Evolutionary conservation across 2,888 invertebrate genomes (phyloP).

Genomic region (Cataglyphis rosenhaueri): DNA sequence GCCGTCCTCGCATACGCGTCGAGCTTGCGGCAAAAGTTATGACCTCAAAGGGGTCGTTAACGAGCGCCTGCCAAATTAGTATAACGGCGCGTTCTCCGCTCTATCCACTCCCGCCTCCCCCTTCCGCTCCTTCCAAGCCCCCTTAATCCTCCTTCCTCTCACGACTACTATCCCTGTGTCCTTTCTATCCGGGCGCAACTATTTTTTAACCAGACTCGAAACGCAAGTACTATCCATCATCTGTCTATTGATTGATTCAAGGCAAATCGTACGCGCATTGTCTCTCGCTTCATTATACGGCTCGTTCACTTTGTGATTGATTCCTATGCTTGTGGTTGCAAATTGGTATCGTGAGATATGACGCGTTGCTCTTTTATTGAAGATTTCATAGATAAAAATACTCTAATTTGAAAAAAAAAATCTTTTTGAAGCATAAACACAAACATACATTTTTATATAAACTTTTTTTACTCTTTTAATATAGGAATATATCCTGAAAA

Average conservation of each 20-base stretch:
- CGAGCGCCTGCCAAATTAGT: conserved; percentile 81
- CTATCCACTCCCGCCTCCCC: conserved; percentile 17
- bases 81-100: conserved; percentile 73
- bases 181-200: conserved; percentile 13
- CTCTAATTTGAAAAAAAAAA: neutral
- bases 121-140: neutral
- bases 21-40: conserved; percentile 79
- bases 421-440: no score
- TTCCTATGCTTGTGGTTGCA: conserved; percentile 14
- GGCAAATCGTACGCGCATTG: conserved; percentile 33
- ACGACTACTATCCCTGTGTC: neutral
- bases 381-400: neutral
- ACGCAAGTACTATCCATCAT: conserved; percentile 44
- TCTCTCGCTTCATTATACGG: conserved; percentile 43
- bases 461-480: neutral
- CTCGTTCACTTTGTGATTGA: conserved; percentile 43
- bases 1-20: conserved; percentile 52
- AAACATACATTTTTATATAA: neutral
- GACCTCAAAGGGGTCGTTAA: conserved; percentile 84
- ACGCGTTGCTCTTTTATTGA: neutral
- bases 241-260: conserved; percentile 18
- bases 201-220: conserved; percentile 40
- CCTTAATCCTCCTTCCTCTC: neutral
- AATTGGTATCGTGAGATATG: conserved; percentile 1
- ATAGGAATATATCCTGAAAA: neutral